Base-by-base conservation (phyloP, 2,113 vertebrate genomes). In the Psephotus haematonotus region DNA sequence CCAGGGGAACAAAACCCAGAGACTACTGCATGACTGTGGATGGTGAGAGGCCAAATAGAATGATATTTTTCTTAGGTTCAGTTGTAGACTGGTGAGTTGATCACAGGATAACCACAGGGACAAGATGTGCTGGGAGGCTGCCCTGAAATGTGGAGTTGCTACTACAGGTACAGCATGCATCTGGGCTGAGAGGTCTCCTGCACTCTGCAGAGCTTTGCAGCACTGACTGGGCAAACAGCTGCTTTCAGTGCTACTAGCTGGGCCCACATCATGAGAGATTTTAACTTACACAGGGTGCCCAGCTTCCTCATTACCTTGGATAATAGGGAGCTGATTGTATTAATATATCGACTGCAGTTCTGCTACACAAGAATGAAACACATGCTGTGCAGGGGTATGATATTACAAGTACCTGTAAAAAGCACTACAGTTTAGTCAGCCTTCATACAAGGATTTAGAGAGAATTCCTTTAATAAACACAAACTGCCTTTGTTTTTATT, bases 151-250 rank as follows among this genome's bases (percentile, higher is more conserved):
- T 27, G 31, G 41, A 57, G 19, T 24, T 72, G 14, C 67, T 68
- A 4, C 33, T 24, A 18, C 13, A 60, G 11, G 24, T 46, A 25
- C 16, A 79, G 13, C 6, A 29, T 39, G 37, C 39, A 29, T 2
- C 3, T 17, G 16, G 25, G 31, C 35, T 23, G 23, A 46, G 31
- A 27, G 14, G 55, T 63, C 18, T 81, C 53, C 59, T 31, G 13
- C 23, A 43, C 27, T 47, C 19, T 62, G 31, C 27, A 69, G 20
- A 84, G 52, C 33, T 82, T 35, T 60, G 27, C 75, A 65, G 33
- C 39, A 15, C 12, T 43, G 10, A 57, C 33, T 55, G 35, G 0
- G 0, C 23, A 71, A 22, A 8, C 1, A 2, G 1, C 15, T 60
- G 27, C n/a, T 62, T 62, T 55, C 39, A 9, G 23, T n/a, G 25